Conservation (phyloP, 2,113 vertebrate genomes). For the Atractosteus spatula region DNA sequence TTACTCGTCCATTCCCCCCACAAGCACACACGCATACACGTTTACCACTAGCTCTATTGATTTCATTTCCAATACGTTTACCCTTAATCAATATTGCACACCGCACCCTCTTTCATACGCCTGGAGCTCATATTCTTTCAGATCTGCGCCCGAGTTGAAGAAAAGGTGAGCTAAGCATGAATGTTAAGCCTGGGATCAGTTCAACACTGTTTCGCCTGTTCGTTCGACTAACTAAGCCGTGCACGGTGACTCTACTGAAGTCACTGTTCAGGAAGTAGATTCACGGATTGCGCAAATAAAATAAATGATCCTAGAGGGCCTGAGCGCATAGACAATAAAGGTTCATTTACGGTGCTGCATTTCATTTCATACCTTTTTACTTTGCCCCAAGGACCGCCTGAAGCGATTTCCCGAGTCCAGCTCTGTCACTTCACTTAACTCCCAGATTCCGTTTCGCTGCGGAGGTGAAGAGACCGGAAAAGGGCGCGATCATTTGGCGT, state of each 20-base stretch:
- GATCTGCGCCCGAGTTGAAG: not conserved
- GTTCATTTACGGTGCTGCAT: no score
- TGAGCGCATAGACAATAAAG: no score
- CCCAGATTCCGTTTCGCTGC: not conserved
- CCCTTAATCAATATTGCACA: not conserved
- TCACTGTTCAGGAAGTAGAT: no score
- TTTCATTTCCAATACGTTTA: not conserved
- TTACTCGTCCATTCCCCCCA: no score
- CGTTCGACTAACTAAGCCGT: not conserved
- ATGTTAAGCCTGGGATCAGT: not conserved
- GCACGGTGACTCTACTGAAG: not conserved
- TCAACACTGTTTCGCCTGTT: not conserved
- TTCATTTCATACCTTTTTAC: no score
- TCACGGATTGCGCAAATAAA: no score
- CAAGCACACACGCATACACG: no score
- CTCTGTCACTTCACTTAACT: not conserved
- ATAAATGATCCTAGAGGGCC: no score
- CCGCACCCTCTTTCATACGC: not conserved
- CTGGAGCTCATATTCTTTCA: not conserved
- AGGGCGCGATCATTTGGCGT: not conserved
- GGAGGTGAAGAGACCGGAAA: not conserved
- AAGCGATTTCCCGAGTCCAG: no score
- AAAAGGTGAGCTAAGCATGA: slow-evolving; percentile 3
- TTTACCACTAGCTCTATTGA: no score
- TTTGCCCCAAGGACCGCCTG: no score